Evolutionary conservation across 2,888 invertebrate genomes (phyloP).

Genomic region (Oegoconia quadripuncta): DNA sequence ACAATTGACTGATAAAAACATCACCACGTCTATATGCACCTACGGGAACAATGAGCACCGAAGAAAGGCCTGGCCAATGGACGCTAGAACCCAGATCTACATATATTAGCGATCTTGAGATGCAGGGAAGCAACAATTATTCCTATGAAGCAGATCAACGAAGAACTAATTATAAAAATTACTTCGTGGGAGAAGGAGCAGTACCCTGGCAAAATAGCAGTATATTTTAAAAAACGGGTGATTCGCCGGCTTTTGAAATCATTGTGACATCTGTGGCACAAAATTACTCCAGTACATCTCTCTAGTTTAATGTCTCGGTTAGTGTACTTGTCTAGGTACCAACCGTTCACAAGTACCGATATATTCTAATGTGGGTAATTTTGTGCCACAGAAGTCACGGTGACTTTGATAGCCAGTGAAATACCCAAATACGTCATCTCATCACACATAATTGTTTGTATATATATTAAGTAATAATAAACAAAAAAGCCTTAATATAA

Average conservation of each 20-base stretch:
- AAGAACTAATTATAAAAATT: conserved; percentile 4
- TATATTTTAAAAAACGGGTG: conserved; percentile 2
- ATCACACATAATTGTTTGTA: too few relatives aligned
- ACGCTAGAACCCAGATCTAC: conserved; percentile 6
- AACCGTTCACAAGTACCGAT: too few relatives aligned
- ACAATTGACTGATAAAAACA: conserved; percentile 7
- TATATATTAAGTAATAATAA: too few relatives aligned
- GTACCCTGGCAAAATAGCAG: conserved; percentile 6
- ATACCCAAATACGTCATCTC: too few relatives aligned
- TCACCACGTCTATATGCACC: background rate
- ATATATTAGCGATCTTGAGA: conserved; percentile 2
- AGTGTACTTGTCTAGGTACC: too few relatives aligned
- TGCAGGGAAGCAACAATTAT: conserved; percentile 4
- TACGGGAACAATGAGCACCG: conserved; percentile 2
- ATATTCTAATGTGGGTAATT: too few relatives aligned
- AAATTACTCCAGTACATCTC: too few relatives aligned
- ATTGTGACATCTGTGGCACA: too few relatives aligned
- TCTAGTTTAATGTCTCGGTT: too few relatives aligned
- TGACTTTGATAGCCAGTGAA: too few relatives aligned
- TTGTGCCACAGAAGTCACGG: too few relatives aligned
- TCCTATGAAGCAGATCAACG: conserved; percentile 3
- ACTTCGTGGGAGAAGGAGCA: conserved; percentile 7
- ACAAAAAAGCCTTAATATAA: too few relatives aligned
- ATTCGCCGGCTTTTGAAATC: background rate
- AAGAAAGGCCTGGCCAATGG: conserved; percentile 4